A percentile compares a stretch with the other conserved stretches of the same genome.
Conservation (phyloP, 2,888 invertebrate genomes). For the Drosophila neonasuta region DNA sequence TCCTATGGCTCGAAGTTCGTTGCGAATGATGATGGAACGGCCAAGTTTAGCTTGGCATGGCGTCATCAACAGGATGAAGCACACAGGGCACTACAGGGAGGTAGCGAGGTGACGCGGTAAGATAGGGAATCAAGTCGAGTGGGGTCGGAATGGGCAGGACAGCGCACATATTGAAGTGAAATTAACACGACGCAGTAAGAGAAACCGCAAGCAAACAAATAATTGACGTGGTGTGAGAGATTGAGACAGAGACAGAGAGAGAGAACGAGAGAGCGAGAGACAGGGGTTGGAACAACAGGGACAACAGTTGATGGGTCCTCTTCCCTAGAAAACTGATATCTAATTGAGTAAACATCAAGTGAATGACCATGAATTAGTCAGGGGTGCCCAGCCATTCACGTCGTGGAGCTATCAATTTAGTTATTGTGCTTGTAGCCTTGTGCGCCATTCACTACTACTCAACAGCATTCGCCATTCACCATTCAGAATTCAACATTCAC, state of each 20-base stretch:
- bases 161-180: conserved; percentile 42
- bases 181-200: conserved; percentile 44
- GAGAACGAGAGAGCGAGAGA: background rate
- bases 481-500: conserved; percentile 4
- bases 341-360: conserved; percentile 68
- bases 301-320: conserved; percentile 23
- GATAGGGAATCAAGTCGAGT: background rate
- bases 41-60: conserved; percentile 32
- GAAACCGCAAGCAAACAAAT: conserved; percentile 49
- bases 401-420: conserved; percentile 33
- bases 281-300: background rate
- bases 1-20: conserved; percentile 7
- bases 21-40: conserved; percentile 39
- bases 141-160: background rate
- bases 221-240: conserved; percentile 24
- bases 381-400: conserved; percentile 12
- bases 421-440: conserved; percentile 25
- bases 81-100: background rate
- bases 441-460: conserved; percentile 20
- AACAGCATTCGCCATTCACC: conserved; percentile 12
- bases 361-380: conserved; percentile 50
- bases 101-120: background rate
- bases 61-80: conserved; percentile 42
- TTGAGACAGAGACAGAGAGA: background rate
- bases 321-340: conserved; percentile 66